Evolutionary conservation across 2,888 invertebrate species (phyloP).

Genomic region (Machimus atricapillus): DNA sequence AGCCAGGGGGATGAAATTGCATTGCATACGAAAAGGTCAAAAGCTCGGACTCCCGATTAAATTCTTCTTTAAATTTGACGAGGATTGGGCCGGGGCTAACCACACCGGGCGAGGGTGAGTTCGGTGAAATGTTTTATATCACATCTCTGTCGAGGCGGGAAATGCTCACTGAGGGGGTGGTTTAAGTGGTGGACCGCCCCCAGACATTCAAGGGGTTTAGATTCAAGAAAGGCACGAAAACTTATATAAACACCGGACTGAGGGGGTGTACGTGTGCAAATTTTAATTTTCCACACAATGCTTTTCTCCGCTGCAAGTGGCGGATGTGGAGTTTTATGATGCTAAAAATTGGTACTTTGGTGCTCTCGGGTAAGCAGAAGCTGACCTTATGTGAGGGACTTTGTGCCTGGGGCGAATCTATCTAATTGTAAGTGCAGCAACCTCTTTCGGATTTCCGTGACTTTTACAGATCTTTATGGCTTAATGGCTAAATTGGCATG

Average conservation of each 20-base stretch:
- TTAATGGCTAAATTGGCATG: background rate
- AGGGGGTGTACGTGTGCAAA: slow-evolving; percentile 13
- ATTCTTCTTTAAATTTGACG: background rate
- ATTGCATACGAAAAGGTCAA: slow-evolving; percentile 21
- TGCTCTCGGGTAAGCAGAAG: background rate
- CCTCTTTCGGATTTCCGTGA: background rate
- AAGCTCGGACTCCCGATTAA: background rate
- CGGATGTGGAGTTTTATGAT: slow-evolving; percentile 11
- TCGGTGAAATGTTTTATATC: background rate
- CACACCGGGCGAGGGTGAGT: background rate
- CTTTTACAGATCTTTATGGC: background rate
- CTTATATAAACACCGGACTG: background rate
- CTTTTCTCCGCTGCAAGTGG: background rate
- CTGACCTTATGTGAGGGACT: background rate
- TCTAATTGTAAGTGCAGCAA: slow-evolving; percentile 3
- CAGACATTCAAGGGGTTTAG: background rate
- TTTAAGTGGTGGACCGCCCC: background rate
- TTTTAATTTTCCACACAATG: slow-evolving; percentile 22
- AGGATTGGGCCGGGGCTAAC: background rate
- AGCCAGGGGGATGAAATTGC: background rate
- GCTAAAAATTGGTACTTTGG: slow-evolving; percentile 11
- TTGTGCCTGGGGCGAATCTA: background rate
- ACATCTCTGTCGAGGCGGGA: background rate
- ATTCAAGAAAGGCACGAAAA: slow-evolving; percentile 16
- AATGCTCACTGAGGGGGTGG: background rate